phyloP scores from a whole-genome alignment of 2,888 invertebrate species.

The Cheiracanthium punctorium region DNA sequence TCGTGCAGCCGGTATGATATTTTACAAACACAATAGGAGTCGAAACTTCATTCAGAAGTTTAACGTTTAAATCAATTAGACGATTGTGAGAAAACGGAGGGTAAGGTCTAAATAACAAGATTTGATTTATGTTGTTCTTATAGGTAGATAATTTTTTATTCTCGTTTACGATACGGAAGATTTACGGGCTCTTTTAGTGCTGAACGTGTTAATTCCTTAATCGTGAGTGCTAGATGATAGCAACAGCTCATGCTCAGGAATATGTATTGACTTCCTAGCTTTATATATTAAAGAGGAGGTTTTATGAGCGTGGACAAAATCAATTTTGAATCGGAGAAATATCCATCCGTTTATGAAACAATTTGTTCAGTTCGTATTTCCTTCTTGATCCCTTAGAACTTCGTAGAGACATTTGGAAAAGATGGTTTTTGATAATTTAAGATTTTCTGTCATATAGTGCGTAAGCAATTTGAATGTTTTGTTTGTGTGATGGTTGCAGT shows the following conservation, averaged over 20 bases:
- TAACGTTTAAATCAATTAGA: conserved; percentile 15
- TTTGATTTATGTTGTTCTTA: conserved; percentile 17
- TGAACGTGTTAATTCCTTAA: conserved; percentile 17
- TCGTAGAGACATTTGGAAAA: too few relatives aligned
- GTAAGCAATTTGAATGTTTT: too few relatives aligned
- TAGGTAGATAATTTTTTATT: conserved; percentile 12
- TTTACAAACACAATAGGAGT: conserved; percentile 6
- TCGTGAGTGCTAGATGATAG: neutral
- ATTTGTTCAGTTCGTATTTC: too few relatives aligned
- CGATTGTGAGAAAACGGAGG: conserved; percentile 4
- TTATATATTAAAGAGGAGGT: conserved; percentile 5
- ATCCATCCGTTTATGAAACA: too few relatives aligned
- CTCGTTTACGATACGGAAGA: conserved; percentile 15
- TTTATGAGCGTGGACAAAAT: neutral
- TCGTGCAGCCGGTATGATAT: neutral
- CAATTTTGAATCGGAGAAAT: neutral
- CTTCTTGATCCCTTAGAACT: too few relatives aligned
- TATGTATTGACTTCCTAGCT: neutral
- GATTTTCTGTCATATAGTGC: too few relatives aligned
- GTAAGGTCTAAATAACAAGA: conserved; percentile 15
- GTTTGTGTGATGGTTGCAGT: too few relatives aligned
- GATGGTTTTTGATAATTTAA: too few relatives aligned
- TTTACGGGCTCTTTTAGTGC: conserved; percentile 15
- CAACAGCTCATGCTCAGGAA: neutral
- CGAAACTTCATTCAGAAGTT: conserved; percentile 4